phyloP scores from a whole-genome alignment of 2,797 vertebrate genomes.

The Ispidina picta region DNA sequence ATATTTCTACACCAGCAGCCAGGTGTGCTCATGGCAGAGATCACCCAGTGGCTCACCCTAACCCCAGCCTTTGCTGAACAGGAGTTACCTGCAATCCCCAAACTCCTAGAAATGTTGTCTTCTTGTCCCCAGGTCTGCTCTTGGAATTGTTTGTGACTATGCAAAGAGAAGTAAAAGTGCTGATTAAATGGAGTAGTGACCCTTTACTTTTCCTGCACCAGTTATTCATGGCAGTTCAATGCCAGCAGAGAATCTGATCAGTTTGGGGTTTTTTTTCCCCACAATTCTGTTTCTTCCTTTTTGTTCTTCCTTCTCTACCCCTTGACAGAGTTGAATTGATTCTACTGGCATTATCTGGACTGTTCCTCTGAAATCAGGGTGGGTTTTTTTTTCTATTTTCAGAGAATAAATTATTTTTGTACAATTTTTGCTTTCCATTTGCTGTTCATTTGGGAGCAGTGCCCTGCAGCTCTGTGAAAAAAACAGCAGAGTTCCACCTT shows the following conservation, averaged over 20 bases:
- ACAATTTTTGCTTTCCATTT: background rate
- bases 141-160: background rate
- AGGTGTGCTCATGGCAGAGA: background rate
- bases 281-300: background rate
- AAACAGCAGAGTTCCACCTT: background rate
- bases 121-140: background rate
- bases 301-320: background rate
- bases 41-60: background rate
- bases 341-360: no score
- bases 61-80: background rate
- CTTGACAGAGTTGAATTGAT: background rate
- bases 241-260: slow-evolving; percentile 6
- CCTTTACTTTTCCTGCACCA: background rate
- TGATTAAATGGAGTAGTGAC: background rate
- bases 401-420: background rate
- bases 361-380: slow-evolving; percentile 4
- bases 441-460: background rate
- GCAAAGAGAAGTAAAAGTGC: background rate
- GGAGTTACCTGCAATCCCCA: background rate
- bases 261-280: background rate
- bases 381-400: background rate
- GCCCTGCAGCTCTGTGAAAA: background rate
- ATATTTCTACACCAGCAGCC: background rate
- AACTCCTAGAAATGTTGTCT: background rate
- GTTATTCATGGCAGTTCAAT: background rate